Percentiles rank a stretch among this genome's conserved stretches.
These are phyloP conservation scores for Rhimphoctona megacephalus DNA, from an alignment of 2,888 invertebrate genomes.

Conservation along the genomic window DNA sequence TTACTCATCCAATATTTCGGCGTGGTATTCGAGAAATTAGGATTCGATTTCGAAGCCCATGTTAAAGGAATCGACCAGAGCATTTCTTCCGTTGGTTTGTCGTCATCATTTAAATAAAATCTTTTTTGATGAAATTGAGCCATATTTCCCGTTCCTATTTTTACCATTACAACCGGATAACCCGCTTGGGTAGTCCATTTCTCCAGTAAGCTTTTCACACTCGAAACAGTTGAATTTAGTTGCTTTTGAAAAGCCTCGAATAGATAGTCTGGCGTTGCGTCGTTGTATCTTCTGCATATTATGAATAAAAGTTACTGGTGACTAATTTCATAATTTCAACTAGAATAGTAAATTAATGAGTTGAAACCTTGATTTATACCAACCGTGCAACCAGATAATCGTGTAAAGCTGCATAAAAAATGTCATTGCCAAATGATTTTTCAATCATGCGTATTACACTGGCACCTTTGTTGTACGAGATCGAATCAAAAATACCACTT, in stretches of 20 bases:
- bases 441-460: slow-evolving; percentile 89
- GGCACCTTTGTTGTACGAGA: slow-evolving; percentile 89
- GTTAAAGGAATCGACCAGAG: slow-evolving; percentile 93
- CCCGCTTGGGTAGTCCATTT: slow-evolving; percentile 88
- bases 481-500: slow-evolving; percentile 88
- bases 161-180: slow-evolving; percentile 87
- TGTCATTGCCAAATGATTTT: slow-evolving; percentile 86
- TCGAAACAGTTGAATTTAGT: slow-evolving; percentile 82
- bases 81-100: slow-evolving; percentile 51
- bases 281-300: slow-evolving; percentile 70
- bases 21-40: slow-evolving; percentile 85
- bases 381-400: slow-evolving; percentile 86
- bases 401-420: slow-evolving; percentile 86
- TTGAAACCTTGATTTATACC: slow-evolving; percentile 74
- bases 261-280: slow-evolving; percentile 75
- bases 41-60: slow-evolving; percentile 87
- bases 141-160: slow-evolving; percentile 21
- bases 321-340: background rate
- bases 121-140: slow-evolving; percentile 72
- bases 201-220: slow-evolving; percentile 86
- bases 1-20: slow-evolving; percentile 86
- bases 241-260: slow-evolving; percentile 72
- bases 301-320: background rate
- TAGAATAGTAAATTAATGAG: background rate
- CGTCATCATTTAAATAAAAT: slow-evolving; percentile 72